A percentile compares a stretch with the other conserved stretches of the same genome.
Evolutionary conservation across 1,140 invertebrate species (phyloP).

Genomic region (Drosophila kanapiae): DNA sequence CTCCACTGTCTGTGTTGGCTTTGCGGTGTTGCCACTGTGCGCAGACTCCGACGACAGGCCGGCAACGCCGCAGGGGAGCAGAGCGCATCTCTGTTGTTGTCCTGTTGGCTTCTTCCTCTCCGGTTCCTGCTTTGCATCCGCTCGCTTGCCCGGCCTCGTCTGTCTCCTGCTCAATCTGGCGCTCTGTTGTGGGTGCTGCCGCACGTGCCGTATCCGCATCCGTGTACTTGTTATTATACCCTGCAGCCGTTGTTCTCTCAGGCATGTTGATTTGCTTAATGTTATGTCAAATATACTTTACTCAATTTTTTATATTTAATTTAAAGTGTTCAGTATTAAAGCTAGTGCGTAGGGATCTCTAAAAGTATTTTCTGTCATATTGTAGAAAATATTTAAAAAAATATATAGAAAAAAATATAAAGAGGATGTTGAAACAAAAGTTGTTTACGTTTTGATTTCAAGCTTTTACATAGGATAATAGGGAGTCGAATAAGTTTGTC

Average conservation of each 20-base stretch:
- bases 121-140: slow-evolving; percentile 11
- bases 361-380: no score
- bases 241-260: background rate
- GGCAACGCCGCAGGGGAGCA: slow-evolving; percentile 60
- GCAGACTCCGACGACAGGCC: slow-evolving; percentile 57
- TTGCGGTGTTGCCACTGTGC: slow-evolving; percentile 41
- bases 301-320: no score
- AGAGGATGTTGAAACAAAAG: no score
- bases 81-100: slow-evolving; percentile 46
- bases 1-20: slow-evolving; percentile 28
- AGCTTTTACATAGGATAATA: no score
- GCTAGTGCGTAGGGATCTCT: no score
- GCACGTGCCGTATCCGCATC: slow-evolving; percentile 52
- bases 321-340: no score
- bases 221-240: slow-evolving; percentile 45
- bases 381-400: no score
- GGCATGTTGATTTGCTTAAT: background rate
- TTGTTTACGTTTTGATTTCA: background rate
- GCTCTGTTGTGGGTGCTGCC: slow-evolving; percentile 53
- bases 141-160: background rate
- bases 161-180: slow-evolving; percentile 2
- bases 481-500: no score
- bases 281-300: background rate
- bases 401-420: no score
- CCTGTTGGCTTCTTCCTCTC: slow-evolving; percentile 5